These are phyloP conservation scores for Leucozona laternaria DNA, from an alignment of 2,888 invertebrate genomes.

Conservation along the genomic window DNA sequence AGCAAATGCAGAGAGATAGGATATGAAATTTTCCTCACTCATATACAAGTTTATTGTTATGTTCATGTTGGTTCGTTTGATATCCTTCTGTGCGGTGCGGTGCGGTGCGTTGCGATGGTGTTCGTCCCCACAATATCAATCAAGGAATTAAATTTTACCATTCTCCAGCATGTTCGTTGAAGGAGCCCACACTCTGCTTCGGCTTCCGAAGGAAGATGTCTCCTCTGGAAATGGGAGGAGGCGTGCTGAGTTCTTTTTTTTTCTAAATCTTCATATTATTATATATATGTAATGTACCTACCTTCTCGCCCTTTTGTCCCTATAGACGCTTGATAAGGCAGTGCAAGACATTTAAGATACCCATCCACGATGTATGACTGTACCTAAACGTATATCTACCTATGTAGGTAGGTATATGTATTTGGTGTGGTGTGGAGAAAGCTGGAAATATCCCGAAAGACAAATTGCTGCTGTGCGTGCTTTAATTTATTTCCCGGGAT, in stretches of 20 bases:
- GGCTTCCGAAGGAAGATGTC: constrained; percentile 53
- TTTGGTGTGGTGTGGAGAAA: constrained; percentile 9
- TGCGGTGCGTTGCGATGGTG: not conserved
- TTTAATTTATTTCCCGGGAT: constrained; percentile 73
- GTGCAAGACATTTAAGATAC: constrained; percentile 53
- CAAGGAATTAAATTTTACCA: constrained; percentile 69
- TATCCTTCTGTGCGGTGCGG: no score
- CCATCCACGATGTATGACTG: constrained; percentile 1
- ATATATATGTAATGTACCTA: not conserved
- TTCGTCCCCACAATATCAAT: constrained; percentile 67
- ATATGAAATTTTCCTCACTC: constrained; percentile 15
- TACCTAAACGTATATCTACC: not conserved
- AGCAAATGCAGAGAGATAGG: not conserved
- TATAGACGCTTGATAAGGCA: constrained; percentile 55
- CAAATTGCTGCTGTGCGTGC: constrained; percentile 74
- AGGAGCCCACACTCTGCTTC: constrained; percentile 16
- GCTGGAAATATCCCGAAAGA: constrained; percentile 60
- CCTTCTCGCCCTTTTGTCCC: constrained; percentile 14
- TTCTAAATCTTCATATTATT: not conserved
- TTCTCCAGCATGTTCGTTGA: constrained; percentile 32
- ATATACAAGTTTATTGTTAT: constrained; percentile 10
- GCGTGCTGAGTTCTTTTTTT: constrained; percentile 25
- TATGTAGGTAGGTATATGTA: not conserved
- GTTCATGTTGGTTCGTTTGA: not conserved
- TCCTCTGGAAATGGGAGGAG: constrained; percentile 3